Percentiles rank a stretch among this genome's conserved stretches.
Conservation (phyloP, 2,888 invertebrate species). For the Ctena decussata region DNA sequence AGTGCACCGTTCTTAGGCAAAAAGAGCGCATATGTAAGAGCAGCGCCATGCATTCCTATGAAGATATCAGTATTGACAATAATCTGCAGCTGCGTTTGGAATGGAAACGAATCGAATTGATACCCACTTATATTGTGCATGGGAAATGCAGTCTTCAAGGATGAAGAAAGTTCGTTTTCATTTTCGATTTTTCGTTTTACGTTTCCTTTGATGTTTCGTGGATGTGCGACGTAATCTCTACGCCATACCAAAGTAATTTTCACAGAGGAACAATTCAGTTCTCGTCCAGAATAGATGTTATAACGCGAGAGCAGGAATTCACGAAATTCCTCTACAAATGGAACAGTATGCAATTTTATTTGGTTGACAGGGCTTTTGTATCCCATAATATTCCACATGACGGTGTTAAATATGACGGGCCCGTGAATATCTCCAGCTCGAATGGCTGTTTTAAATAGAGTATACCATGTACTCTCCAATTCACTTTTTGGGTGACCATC, state of each 20-base stretch:
- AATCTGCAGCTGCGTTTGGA: slow-evolving; percentile 78
- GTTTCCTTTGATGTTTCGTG: slow-evolving; percentile 81
- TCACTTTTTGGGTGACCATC: slow-evolving; percentile 82
- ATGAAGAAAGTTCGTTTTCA: slow-evolving; percentile 79
- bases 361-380: slow-evolving; percentile 80
- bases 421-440: slow-evolving; percentile 68
- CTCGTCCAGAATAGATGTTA: slow-evolving; percentile 26
- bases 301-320: slow-evolving; percentile 78
- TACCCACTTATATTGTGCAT: slow-evolving; percentile 66
- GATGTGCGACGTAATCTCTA: slow-evolving; percentile 84
- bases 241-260: slow-evolving; percentile 82
- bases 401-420: slow-evolving; percentile 59
- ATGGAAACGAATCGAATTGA: slow-evolving; percentile 78
- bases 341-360: slow-evolving; percentile 64
- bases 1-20: slow-evolving; percentile 80
- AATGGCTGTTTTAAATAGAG: slow-evolving; percentile 76
- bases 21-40: slow-evolving; percentile 82
- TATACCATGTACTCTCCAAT: slow-evolving; percentile 79
- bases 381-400: slow-evolving; percentile 80
- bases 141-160: slow-evolving; percentile 58
- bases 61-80: slow-evolving; percentile 81
- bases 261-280: slow-evolving; percentile 74
- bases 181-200: slow-evolving; percentile 83
- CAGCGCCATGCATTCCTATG: slow-evolving; percentile 86
- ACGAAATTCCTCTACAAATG: slow-evolving; percentile 80